Evolutionary conservation across 2,113 vertebrate species (phyloP).

Genomic region (Rhinoderma darwinii): DNA sequence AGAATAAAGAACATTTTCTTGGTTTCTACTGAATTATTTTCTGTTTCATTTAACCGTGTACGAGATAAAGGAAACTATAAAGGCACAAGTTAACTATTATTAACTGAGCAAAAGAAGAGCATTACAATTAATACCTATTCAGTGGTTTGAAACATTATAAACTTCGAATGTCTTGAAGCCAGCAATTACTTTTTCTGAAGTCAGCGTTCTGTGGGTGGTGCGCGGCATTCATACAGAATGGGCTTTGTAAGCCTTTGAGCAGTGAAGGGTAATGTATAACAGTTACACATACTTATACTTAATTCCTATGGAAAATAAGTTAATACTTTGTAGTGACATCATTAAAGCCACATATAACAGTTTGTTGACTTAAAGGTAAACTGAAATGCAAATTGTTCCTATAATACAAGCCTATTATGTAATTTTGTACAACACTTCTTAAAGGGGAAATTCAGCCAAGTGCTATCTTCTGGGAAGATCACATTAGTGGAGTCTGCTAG

Average conservation of each 20-base stretch:
- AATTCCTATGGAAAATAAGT: neutral
- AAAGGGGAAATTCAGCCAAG: too few species aligned
- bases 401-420: too few species aligned
- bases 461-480: too few species aligned
- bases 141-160: neutral
- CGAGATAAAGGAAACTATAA: neutral
- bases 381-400: neutral
- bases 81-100: neutral
- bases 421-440: neutral
- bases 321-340: neutral
- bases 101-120: neutral
- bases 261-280: neutral
- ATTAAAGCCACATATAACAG: neutral
- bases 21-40: neutral
- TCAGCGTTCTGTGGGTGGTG: neutral
- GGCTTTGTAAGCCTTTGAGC: neutral
- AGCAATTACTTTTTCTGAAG: neutral
- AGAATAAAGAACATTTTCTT: neutral
- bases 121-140: constrained; percentile 30
- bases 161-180: neutral
- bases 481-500: too few species aligned
- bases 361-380: neutral
- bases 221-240: neutral
- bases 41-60: neutral
- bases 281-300: neutral